Evolutionary conservation across 2,113 vertebrate species (phyloP).

Genomic region (Phocoena sinus): DNA sequence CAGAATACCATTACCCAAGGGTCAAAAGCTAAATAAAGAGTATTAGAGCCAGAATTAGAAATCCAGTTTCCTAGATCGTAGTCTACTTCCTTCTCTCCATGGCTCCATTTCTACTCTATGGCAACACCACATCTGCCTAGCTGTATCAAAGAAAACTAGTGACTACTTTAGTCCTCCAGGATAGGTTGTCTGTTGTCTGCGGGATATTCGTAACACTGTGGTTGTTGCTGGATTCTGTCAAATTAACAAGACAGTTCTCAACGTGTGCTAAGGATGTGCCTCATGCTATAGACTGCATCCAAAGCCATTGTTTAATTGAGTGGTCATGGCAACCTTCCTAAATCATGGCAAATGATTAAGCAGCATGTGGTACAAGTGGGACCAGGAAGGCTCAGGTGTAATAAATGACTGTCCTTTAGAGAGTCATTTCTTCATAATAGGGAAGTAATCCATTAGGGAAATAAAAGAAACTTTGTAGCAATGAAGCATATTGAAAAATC

Average conservation of each 20-base stretch:
- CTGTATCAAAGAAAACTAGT: background rate
- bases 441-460: conserved; percentile 63
- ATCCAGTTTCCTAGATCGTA: background rate
- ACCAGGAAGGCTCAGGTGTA: conserved; percentile 67
- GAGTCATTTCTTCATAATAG: conserved; percentile 61
- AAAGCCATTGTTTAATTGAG: conserved; percentile 59
- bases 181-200: background rate
- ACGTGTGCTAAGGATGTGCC: conserved; percentile 11
- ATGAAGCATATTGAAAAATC: conserved; percentile 45
- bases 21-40: background rate
- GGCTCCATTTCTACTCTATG: background rate
- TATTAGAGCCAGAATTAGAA: background rate
- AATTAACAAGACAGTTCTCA: conserved; percentile 59
- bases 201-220: background rate
- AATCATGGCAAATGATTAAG: conserved; percentile 75
- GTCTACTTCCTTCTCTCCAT: background rate
- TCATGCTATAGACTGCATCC: conserved; percentile 12
- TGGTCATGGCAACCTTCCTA: conserved; percentile 67
- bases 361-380: conserved; percentile 67
- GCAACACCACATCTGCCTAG: background rate
- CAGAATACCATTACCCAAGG: background rate
- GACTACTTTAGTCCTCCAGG: background rate
- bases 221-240: background rate
- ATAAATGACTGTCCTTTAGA: conserved; percentile 70
- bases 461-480: conserved; percentile 45